Base-by-base conservation (phyloP, 1,140 invertebrate genomes). In the Planococcus citri region DNA sequence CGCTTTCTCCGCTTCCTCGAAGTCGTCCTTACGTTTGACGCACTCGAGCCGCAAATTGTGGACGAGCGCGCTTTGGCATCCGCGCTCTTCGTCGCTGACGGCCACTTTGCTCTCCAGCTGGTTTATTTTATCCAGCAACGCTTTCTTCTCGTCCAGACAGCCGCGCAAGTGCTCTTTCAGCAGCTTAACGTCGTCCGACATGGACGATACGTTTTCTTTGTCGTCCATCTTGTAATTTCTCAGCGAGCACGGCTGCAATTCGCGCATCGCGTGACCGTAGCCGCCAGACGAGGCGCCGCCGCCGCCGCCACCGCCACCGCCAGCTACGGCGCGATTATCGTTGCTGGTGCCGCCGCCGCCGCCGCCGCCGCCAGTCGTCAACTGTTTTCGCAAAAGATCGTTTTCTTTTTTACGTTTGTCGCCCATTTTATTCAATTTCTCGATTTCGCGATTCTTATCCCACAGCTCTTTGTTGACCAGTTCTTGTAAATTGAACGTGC, bases 391-490 rank as follows among this genome's bases (percentile, higher is more conserved):
- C 17, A 69, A n/a, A 17, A 9, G 20, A n/a, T 25, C 22, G 14
- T 33, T 27, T 57, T 79, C 78, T 4, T 73, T 41, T 24, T 77
- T 72, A 3, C 78, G 76, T 67, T 77, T 76, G 70, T 77, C 75
- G 71, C 71, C 72, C 33, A 72, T n/a, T 71, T 73, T 74, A 64
- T 74, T 74, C 12, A 89, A 76, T 69, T 86, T 84, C 57, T 88
- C 86, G 25, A 88, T 86, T 73, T 88, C 84, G 27, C 83, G 82
- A 73, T 87, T 88, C 73, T 87, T 87, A 71, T 84, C 84, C 86
- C 86, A 87, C 4, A 88, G 75, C 73, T 88, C 86, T 20, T 83
- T 85, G 73, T 87, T 87, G 0, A 87, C 83, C 14, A 88, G 75
- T 72, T 85, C 79, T 73, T 75, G 75, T 12, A 88, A 76, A 74